Conservation (phyloP, 1,140 invertebrate species). For the Pseudomyrmex sp. region DNA sequence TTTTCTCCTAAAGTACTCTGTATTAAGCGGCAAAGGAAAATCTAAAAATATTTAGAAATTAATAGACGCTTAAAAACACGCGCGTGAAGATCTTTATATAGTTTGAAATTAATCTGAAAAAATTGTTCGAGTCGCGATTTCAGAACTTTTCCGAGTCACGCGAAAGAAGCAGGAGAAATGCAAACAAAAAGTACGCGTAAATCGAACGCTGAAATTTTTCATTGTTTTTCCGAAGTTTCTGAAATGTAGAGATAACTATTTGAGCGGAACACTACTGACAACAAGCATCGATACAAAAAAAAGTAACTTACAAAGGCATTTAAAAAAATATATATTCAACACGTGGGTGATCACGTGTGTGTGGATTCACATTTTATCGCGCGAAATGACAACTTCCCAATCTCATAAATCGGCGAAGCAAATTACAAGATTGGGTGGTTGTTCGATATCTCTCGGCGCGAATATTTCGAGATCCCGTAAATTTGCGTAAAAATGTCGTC, state of each 20-base stretch:
- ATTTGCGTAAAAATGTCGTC: slow-evolving; percentile 42
- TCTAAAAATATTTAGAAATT: background rate
- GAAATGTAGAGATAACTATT: too few relatives aligned
- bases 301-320: too few relatives aligned
- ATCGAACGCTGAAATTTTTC: too few relatives aligned
- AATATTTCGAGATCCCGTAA: background rate
- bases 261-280: too few relatives aligned
- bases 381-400: background rate
- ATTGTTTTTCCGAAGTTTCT: too few relatives aligned
- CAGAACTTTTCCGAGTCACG: background rate
- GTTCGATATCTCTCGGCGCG: background rate
- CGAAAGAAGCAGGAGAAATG: background rate
- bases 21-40: background rate
- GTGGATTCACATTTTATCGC: background rate
- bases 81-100: background rate
- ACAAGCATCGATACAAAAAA: background rate
- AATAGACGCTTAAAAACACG: background rate
- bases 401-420: background rate
- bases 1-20: too few relatives aligned
- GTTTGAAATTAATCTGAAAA: slow-evolving; percentile 2
- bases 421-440: background rate
- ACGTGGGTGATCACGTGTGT: background rate
- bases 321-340: background rate
- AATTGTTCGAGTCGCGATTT: background rate
- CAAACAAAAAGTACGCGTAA: too few relatives aligned